Percentiles rank a stretch among this genome's conserved stretches.
Conservation (phyloP, 1,140 invertebrate genomes). For the Glossosoma conforme region DNA sequence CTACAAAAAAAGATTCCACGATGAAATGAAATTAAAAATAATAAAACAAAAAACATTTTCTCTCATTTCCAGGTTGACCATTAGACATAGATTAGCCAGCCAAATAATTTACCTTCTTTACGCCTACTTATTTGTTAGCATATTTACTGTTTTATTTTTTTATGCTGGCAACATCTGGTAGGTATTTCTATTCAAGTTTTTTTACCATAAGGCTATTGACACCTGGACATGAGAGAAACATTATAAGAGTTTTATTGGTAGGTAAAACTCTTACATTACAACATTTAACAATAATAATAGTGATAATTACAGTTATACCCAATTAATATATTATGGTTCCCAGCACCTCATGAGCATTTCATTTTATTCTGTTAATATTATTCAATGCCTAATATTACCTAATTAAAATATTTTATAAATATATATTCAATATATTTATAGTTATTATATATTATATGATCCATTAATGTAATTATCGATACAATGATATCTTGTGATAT, state of each 20-base stretch:
- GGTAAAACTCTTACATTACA: slow-evolving; percentile 22
- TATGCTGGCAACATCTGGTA: background rate
- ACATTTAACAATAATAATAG: slow-evolving; percentile 28
- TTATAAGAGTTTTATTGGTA: slow-evolving; percentile 4
- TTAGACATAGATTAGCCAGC: too few relatives aligned
- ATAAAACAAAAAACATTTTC: background rate
- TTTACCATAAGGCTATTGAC: background rate
- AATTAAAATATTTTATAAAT: slow-evolving; percentile 5
- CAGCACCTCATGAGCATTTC: slow-evolving; percentile 32
- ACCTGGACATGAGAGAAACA: slow-evolving; percentile 2
- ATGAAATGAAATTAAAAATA: background rate
- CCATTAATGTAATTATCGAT: slow-evolving; percentile 1
- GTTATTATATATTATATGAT: slow-evolving; percentile 4
- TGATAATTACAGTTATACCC: slow-evolving; percentile 27
- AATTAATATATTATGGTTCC: slow-evolving; percentile 29
- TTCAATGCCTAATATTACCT: slow-evolving; percentile 6
- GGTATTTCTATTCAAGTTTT: background rate
- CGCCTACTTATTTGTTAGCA: too few relatives aligned
- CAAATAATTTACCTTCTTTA: too few relatives aligned
- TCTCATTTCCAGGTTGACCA: too few relatives aligned
- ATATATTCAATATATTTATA: slow-evolving; percentile 12
- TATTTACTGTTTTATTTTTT: background rate
- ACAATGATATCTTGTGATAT: slow-evolving; percentile 2
- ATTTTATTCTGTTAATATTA: slow-evolving; percentile 24
- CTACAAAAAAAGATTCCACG: background rate